Percentiles rank a stretch among this genome's conserved stretches.
Evolutionary conservation across 2,888 invertebrate genomes (phyloP).

Genomic region (Spodoptera picta): DNA sequence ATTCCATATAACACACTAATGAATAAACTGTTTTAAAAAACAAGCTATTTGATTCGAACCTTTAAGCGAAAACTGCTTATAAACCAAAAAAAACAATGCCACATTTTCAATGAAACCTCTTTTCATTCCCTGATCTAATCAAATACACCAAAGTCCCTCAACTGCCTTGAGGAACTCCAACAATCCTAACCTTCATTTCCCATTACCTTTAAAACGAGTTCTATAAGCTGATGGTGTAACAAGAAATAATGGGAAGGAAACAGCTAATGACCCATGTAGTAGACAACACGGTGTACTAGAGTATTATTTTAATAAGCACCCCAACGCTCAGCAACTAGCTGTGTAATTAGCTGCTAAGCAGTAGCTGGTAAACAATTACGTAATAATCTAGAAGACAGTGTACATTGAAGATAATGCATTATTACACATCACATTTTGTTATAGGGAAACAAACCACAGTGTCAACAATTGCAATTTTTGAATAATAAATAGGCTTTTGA

Average conservation of each 20-base stretch:
- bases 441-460: too few species aligned
- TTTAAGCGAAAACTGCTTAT: too few species aligned
- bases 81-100: too few species aligned
- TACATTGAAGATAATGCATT: neutral
- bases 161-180: neutral
- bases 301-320: constrained; percentile 55
- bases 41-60: too few species aligned
- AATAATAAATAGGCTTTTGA: too few species aligned
- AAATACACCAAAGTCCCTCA: neutral
- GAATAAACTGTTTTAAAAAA: too few species aligned
- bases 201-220: constrained; percentile 44
- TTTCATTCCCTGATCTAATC: too few species aligned
- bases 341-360: constrained; percentile 39
- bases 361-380: constrained; percentile 35
- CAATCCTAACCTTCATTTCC: constrained; percentile 14
- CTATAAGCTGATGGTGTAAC: constrained; percentile 31
- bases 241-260: constrained; percentile 53
- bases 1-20: too few species aligned
- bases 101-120: too few species aligned
- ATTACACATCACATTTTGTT: too few species aligned
- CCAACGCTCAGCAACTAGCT: constrained; percentile 21
- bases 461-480: too few species aligned
- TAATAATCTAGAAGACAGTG: constrained; percentile 6
- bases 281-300: constrained; percentile 34
- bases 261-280: constrained; percentile 42